Base-by-base conservation (phyloP, 2,888 invertebrate species). In the Spisula solida region DNA sequence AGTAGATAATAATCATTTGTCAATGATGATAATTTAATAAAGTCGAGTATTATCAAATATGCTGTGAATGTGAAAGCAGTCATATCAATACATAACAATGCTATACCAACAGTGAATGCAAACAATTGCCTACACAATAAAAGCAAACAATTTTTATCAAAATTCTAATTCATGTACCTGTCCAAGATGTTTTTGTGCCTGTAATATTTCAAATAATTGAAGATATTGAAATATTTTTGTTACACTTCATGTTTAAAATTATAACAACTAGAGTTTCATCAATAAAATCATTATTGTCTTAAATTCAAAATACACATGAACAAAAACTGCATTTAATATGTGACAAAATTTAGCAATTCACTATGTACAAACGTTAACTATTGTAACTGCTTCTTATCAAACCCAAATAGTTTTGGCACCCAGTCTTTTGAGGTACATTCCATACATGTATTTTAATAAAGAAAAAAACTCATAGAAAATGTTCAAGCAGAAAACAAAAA, bases 21-120 rank as follows among this genome's bases (percentile, higher is more conserved):
- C 18, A 20, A 56, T 56, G 56, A 66, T 66, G 60, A 20, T 25
- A 25, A 25, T 66, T 66, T 25, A 25, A 66, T 25, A 18, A 20
- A 6, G n/a, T 41, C 41, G 2, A 14, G n/a, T 56, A 66, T 10
- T 34, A 41, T 70, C 18, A 14, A 70, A 75, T 75, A 14, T 75
- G 75, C 75, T 34, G 75, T 75, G 75, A 75, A 34, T 12, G 75
- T 75, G 75, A 75, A 75, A 75, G 75, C 75, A 18, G 18, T 75
- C 25, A n/a, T 25, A 60, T 25, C 5, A 14, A 34, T 75, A 31
- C 75, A 66, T 51, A 60, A 34, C 75, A 75, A 75, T 31, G n/a
- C 75, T 18, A 34, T 75, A 75, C 34, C 31, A 75, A 31, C 12
- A 31, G 75, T 75, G 75, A 75, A 75, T 75, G 75, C 75, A n/a